Evolutionary conservation across 2,113 vertebrate genomes (phyloP), one percentile per base, ranked within the genome.

Genomic region (Baryphthengus martii): DNA sequence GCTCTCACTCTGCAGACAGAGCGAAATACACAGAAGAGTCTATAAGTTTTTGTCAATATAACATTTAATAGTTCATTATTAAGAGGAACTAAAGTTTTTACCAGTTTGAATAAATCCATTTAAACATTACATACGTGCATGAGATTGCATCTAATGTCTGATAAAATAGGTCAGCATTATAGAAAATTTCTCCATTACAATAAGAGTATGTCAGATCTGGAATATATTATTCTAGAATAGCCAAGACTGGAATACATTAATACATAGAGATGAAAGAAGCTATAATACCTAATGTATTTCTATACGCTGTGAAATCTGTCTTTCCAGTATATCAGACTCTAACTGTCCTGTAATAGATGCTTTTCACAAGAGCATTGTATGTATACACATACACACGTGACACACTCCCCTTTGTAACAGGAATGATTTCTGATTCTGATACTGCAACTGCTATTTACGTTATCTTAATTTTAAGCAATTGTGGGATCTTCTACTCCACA

Each of bases 101-200:
- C 61, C 39, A 85, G 80, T 89, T 76, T 75, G 49, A 88, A 90
- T 95, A 95, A 85, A 91, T 89, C 72, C n/a, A 62, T 95, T 97
- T 88, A 85, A 78, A 65, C 13, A 31, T 84, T 96, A 78, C 89
- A 61, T 91, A 93, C 94, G 82, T 85, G 72, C 53, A 85, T 94
- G 72, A 91, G 50, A 62, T 91, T 79, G 58, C 50, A 86, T 90
- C 63, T 78, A 55, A 26, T 62, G 17, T 67, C 52, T 95, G 55
- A 83, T 94, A 73, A 91, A 92, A 75, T 86, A 76, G 80, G 85
- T 76, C 76, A 91, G 31, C 55, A 80, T 81, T 76, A 68, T 25
- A 88, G 90, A 67, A 49, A 93, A 88, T 76, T 82, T 87, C 42
- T 93, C 49, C 68, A 13, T 77, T 89, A 83, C 29, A 90, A 40